Evolutionary conservation across 1,140 invertebrate species (phyloP).

Genomic region (Stegodyphus dumicola): DNA sequence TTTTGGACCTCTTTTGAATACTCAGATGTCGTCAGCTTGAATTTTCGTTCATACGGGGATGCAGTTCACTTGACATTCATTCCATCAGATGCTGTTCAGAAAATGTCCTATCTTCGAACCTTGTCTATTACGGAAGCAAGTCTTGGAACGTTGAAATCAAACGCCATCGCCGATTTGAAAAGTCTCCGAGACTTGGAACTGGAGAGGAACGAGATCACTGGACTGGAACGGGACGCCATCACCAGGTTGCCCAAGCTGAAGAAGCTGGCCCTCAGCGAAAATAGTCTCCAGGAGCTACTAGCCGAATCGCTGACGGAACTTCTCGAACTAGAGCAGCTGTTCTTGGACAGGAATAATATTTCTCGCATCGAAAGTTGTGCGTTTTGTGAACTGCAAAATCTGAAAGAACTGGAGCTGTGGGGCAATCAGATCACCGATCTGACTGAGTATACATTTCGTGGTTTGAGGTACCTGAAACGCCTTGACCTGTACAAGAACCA

Average conservation of each 20-base stretch:
- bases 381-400: conserved; percentile 29
- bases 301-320: conserved; percentile 12
- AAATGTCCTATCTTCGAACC: neutral
- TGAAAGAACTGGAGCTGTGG: conserved; percentile 39
- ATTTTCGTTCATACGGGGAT: neutral
- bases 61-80: neutral
- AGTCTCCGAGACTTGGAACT: conserved; percentile 14
- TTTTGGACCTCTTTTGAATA: conserved; percentile 9
- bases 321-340: conserved; percentile 13
- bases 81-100: neutral
- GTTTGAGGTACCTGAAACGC: conserved; percentile 10
- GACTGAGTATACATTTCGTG: conserved; percentile 44
- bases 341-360: conserved; percentile 51
- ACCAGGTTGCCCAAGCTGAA: conserved; percentile 87
- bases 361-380: conserved; percentile 11
- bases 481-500: conserved; percentile 52
- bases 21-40: conserved; percentile 4
- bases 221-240: conserved; percentile 80
- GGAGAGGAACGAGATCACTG: conserved; percentile 27
- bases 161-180: conserved; percentile 14
- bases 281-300: conserved; percentile 84
- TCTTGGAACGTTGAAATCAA: neutral
- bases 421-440: conserved; percentile 27
- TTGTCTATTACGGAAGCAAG: conserved; percentile 26
- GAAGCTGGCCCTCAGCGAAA: conserved; percentile 91